Percentiles rank a stretch among this genome's conserved stretches.
Conservation (phyloP, 2,113 vertebrate genomes). For the Nansenia antarctica region DNA sequence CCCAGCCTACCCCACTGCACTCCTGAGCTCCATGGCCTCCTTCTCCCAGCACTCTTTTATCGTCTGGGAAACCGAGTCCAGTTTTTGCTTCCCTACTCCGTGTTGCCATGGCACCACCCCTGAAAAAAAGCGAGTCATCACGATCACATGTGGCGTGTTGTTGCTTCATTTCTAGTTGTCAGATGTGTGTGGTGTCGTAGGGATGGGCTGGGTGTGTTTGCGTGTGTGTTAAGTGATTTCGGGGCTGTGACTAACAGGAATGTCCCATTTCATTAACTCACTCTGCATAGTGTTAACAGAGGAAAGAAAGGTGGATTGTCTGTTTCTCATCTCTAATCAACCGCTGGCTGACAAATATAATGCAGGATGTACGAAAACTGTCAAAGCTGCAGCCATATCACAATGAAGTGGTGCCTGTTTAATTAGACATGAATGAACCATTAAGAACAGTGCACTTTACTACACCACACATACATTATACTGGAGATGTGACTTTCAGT, state of each 20-base stretch:
- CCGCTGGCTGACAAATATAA: neutral
- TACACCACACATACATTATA: no score
- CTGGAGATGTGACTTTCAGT: no score
- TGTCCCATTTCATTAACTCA: constrained; percentile 3
- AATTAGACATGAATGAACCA: neutral
- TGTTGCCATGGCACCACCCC: constrained; percentile 73
- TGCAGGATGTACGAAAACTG: neutral
- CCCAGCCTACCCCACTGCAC: constrained; percentile 20
- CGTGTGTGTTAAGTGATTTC: constrained; percentile 1
- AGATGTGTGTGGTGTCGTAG: neutral
- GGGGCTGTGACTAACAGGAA: constrained; percentile 27
- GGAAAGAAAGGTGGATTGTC: neutral
- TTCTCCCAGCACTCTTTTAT: constrained; percentile 51
- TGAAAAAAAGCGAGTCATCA: constrained; percentile 69
- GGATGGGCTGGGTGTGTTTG: neutral
- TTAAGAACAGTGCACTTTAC: neutral
- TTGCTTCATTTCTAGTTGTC: constrained; percentile 9
- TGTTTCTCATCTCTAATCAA: neutral
- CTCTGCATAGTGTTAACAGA: constrained; percentile 1
- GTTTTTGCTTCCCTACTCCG: constrained; percentile 62
- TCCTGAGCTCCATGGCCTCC: constrained; percentile 45
- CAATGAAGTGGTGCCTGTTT: neutral
- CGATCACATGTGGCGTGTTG: constrained; percentile 23
- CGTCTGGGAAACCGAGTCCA: constrained; percentile 53
- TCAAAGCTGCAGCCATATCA: neutral